Evolutionary conservation across 1,140 invertebrate genomes (phyloP), one percentile per base, ranked within the genome.

Genomic region (Drosophila bocki): DNA sequence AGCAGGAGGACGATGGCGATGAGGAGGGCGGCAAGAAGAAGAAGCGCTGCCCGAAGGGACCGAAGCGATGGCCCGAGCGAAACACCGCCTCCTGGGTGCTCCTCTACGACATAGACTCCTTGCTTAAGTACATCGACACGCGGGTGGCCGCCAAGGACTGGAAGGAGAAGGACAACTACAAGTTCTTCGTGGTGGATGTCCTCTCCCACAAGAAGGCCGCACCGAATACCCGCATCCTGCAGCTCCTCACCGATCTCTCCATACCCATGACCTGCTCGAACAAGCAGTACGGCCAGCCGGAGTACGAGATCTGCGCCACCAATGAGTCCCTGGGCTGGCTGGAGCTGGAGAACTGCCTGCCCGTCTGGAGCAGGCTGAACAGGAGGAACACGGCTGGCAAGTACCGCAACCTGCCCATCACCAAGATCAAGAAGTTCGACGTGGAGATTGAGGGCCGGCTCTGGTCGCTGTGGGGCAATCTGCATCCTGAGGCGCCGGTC

Each of bases 381-480:
- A 75, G 92, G 5, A 75, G 91, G 3, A 94, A 94, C 65, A 93
- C 93, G 51, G 80, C 93, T 5, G 94, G 94, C 17, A 91, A 93
- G 15, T 92, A 93, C 22, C 92, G 94, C 62, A 93, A 92, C 57
- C 91, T 93, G 42, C 92, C 93, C 0, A 84, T 92, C 22, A 93
- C 93, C 51, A 92, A 91, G 45, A 92, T 94, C 93, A 94, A 94
- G 78, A 93, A 95, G 61, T 95, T 94, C 94, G 94, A 95, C 75
- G 93, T 95, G 3, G 95, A 95, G 88, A 95, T 95, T 74, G 93
- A 93, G n/a, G 93, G 94, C 1, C 94, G 95, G 56, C 78, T 95
- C 4, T 95, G 93, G 90, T 95, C 95, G 0, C 78, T 95, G 0
- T 94, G 94, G 93, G 94, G 95, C 4, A 94, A 93, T 26, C 68